phyloP scores from a whole-genome alignment of 2,888 invertebrate species.

The Pseudococcus viburni region DNA sequence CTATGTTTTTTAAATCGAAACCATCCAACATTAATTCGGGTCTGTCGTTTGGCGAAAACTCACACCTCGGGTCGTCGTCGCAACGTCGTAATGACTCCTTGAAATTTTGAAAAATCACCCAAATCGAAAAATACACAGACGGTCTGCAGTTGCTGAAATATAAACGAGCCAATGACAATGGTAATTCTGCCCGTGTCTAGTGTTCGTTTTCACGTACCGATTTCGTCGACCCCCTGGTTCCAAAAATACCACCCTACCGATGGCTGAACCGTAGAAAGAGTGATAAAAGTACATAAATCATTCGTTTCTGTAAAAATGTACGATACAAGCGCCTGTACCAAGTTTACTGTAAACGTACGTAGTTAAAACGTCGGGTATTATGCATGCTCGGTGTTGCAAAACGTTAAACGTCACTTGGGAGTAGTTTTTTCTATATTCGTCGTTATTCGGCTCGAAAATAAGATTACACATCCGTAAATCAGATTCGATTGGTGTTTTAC shows the following conservation, averaged over 20 bases:
- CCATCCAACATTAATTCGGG: neutral
- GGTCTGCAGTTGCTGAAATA: neutral
- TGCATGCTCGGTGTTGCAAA: slow-evolving; percentile 60
- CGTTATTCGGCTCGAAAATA: slow-evolving; percentile 53
- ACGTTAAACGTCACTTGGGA: slow-evolving; percentile 61
- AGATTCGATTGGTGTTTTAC: slow-evolving; percentile 62
- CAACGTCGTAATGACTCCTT: neutral
- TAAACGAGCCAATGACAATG: neutral
- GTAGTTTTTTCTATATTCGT: slow-evolving; percentile 60
- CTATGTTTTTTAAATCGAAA: neutral
- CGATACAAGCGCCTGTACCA: neutral
- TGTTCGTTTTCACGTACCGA: neutral
- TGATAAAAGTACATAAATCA: slow-evolving; percentile 23
- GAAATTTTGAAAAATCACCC: neutral
- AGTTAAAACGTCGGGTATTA: slow-evolving; percentile 54
- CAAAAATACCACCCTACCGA: neutral
- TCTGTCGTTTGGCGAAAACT: neutral
- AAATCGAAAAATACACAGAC: neutral
- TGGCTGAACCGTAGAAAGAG: neutral
- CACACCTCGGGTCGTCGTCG: neutral
- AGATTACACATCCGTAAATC: slow-evolving; percentile 61
- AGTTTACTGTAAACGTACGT: neutral
- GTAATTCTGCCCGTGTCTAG: neutral
- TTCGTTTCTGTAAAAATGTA: slow-evolving; percentile 25
- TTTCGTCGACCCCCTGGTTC: neutral